Percentiles rank a stretch among this genome's conserved stretches.
phyloP scores from a whole-genome alignment of 2,888 invertebrate genomes.

The Unio pictorum region DNA sequence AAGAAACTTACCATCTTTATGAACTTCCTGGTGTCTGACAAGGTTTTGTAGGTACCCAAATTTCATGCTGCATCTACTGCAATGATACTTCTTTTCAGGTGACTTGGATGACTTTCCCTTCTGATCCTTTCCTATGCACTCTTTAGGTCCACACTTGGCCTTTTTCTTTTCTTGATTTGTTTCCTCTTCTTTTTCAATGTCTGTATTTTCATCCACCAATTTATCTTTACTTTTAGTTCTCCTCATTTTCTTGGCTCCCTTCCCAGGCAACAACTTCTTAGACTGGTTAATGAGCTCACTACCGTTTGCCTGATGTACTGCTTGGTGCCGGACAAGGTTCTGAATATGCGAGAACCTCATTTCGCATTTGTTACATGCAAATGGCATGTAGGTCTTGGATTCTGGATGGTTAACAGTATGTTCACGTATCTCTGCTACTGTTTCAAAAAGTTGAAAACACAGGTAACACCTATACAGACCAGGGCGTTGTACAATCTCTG shows the following conservation, averaged over 20 bases:
- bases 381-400: slow-evolving; percentile 50
- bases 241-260: too few species aligned
- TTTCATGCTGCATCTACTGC: slow-evolving; percentile 64
- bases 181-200: too few species aligned
- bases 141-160: too few species aligned
- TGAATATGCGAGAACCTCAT: slow-evolving; percentile 69
- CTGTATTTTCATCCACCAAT: too few species aligned
- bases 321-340: slow-evolving; percentile 66
- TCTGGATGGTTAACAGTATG: slow-evolving; percentile 68
- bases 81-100: slow-evolving; percentile 6
- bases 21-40: slow-evolving; percentile 64
- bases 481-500: slow-evolving; percentile 14
- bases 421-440: slow-evolving; percentile 65
- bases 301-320: slow-evolving; percentile 51
- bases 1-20: slow-evolving; percentile 35
- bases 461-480: slow-evolving; percentile 72
- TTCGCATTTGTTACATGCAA: slow-evolving; percentile 67
- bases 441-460: slow-evolving; percentile 71
- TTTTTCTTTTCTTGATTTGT: too few species aligned
- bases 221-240: too few species aligned
- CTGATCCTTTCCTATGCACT: too few species aligned
- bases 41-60: slow-evolving; percentile 69
- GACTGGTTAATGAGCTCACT: slow-evolving; percentile 1
- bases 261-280: too few species aligned
- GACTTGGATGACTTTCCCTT: too few species aligned